Evolutionary conservation across 2,888 invertebrate genomes (phyloP).

Genomic region (Baronia brevicornis): DNA sequence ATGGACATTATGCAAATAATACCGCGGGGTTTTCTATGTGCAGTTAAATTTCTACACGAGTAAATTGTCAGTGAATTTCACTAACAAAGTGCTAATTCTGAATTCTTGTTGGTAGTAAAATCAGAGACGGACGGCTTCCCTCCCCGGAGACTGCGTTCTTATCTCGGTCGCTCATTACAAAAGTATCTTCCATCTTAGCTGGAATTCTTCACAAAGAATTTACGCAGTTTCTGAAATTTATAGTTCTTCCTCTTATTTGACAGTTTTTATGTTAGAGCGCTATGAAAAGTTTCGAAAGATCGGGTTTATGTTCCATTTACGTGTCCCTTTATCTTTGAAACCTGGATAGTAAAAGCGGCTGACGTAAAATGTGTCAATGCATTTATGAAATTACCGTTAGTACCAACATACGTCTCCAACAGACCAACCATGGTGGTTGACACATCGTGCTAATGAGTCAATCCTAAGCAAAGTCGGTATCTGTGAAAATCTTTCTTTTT

Average conservation of each 20-base stretch:
- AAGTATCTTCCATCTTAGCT: slow-evolving; percentile 1
- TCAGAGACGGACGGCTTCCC: slow-evolving; percentile 3
- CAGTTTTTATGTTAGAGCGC: neutral
- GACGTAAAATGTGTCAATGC: too few relatives aligned
- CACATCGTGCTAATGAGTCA: too few relatives aligned
- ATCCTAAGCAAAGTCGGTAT: too few relatives aligned
- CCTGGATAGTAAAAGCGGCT: too few relatives aligned
- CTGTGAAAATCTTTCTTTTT: too few relatives aligned
- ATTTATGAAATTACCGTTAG: too few relatives aligned
- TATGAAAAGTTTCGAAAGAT: too few relatives aligned
- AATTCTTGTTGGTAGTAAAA: slow-evolving; percentile 9
- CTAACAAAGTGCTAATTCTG: slow-evolving; percentile 15
- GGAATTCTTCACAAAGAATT: slow-evolving; percentile 6
- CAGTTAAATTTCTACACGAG: neutral
- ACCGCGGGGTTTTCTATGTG: neutral
- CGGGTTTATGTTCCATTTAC: too few relatives aligned
- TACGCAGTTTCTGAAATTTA: slow-evolving; percentile 4
- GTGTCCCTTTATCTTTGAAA: too few relatives aligned
- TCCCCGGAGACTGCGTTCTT: slow-evolving; percentile 4
- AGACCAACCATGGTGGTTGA: too few relatives aligned
- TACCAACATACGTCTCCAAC: too few relatives aligned
- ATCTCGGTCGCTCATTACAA: slow-evolving; percentile 4
- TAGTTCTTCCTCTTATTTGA: neutral
- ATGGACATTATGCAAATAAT: neutral
- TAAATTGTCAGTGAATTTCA: slow-evolving; percentile 12